phyloP scores from a whole-genome alignment of 2,797 vertebrate species.

The Chloroceryle inda region DNA sequence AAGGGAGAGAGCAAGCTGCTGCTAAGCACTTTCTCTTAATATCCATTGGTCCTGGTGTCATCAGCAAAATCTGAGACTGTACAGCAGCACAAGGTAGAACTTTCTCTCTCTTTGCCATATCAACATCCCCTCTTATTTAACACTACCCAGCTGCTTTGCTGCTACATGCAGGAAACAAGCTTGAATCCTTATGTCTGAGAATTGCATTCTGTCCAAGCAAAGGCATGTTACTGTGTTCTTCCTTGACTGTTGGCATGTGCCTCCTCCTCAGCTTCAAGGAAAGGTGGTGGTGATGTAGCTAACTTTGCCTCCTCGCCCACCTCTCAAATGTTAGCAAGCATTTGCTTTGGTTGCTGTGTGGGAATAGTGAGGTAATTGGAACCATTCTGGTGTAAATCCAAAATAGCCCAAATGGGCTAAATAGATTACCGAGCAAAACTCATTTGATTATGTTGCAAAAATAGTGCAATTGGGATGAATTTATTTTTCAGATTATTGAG shows the following conservation, averaged over 20 bases:
- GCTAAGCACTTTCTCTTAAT: background rate
- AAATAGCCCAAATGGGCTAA: background rate
- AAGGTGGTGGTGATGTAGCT: slow-evolving; percentile 64
- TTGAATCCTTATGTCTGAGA: background rate
- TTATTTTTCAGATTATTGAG: background rate
- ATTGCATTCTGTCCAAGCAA: background rate
- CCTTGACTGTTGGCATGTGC: background rate
- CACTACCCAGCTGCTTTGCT: background rate
- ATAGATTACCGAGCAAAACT: slow-evolving; percentile 20
- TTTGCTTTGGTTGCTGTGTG: slow-evolving; percentile 41
- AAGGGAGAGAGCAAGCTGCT: background rate
- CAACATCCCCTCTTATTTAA: background rate
- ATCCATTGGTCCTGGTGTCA: background rate
- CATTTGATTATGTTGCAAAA: background rate
- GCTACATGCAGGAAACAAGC: background rate
- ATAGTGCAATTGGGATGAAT: background rate
- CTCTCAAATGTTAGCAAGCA: slow-evolving; percentile 48
- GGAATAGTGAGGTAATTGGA: slow-evolving; percentile 58
- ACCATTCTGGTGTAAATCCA: slow-evolving; percentile 27
- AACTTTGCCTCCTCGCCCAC: slow-evolving; percentile 49
- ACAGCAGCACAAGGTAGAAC: background rate
- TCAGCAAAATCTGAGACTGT: background rate
- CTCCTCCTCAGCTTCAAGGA: slow-evolving; percentile 35
- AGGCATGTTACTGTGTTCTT: background rate
- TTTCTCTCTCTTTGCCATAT: background rate